phyloP scores from a whole-genome alignment of 2,888 invertebrate species.

The Zelleria hepariella region DNA sequence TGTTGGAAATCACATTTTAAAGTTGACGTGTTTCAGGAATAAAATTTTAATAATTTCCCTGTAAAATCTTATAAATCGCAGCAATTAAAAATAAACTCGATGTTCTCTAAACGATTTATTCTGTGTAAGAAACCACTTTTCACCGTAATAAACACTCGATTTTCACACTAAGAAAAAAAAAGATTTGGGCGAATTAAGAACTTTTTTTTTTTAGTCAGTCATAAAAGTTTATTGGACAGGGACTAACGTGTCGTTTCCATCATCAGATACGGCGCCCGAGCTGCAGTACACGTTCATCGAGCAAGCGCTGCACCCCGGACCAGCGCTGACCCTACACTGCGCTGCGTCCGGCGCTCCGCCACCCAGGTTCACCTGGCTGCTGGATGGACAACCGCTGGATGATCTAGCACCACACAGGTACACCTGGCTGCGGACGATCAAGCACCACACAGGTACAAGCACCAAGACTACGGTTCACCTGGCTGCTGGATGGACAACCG shows the following conservation, averaged over 20 bases:
- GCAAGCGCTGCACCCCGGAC: conserved; percentile 77
- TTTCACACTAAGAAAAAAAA: too few relatives aligned
- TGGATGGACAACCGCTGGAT: conserved; percentile 83
- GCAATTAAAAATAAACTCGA: too few relatives aligned
- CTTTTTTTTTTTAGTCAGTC: too few relatives aligned
- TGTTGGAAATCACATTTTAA: too few relatives aligned
- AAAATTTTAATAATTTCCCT: too few relatives aligned
- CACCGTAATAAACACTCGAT: too few relatives aligned
- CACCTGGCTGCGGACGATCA: conserved; percentile 75
- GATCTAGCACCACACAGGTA: conserved; percentile 40
- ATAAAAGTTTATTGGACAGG: too few relatives aligned
- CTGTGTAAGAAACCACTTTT: too few relatives aligned
- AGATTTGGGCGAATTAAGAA: too few relatives aligned
- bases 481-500: conserved; percentile 86
- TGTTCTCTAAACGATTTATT: too few relatives aligned
- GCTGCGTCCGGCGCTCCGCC: conserved; percentile 90
- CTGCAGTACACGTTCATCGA: conserved; percentile 90
- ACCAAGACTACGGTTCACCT: conserved; percentile 85
- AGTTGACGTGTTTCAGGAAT: too few relatives aligned
- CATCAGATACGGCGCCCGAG: conserved; percentile 86
- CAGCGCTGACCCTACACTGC: conserved; percentile 85
- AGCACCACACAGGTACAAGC: conserved; percentile 57
- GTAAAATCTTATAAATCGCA: too few relatives aligned
- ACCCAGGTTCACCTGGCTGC: conserved; percentile 84
- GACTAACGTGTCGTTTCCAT: neutral